Base-by-base conservation (phyloP, 2,113 vertebrate genomes). In the Thoracochromis brauschi region DNA sequence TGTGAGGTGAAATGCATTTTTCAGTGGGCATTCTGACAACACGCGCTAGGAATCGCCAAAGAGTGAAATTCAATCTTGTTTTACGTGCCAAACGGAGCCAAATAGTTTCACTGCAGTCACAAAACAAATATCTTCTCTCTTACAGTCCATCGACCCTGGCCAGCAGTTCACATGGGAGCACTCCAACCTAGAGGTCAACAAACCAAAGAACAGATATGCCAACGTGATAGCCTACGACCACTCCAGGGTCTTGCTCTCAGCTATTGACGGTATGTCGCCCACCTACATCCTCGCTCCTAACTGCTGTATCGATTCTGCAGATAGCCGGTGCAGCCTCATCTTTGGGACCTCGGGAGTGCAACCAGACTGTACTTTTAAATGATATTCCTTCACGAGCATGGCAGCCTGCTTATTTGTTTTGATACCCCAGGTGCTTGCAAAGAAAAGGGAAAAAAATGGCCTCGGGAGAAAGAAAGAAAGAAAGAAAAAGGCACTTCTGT, bases 151-250 rank as follows among this genome's bases (percentile, higher is more conserved):
- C 92, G 98, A 99, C 91, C 99, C 99, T 2, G 99, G 98, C 33
- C 99, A 99, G 93, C 98, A 99, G 95, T 99, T 99, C 94, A 99
- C 98, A 8, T 99, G 99, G 99, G 98, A 99, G 45, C 97, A 99
- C 88, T 99, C 99, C 60, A 99, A 99, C 95, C 95, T 99, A 96
- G 99, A 99, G 97, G 98, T 99, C 94, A 99, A 99, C 95, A 99
- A 99, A 97, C 98, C 98, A 97, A 99, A 99, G 98, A 99, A 99
- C 86, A 97, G 99, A 97, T 99, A 99, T 19, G 99, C 99, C 51
- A 99, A 99, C 91, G 99, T 99, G 92, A 99, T 99, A 85, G 98
- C 99, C 35, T 99, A 99, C 16, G 99, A 99, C 94, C 99, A 99
- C 95, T 99, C 99, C 78, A 96, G 99, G 87, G 98, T 99, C 90